Evolutionary conservation across 1,140 invertebrate genomes (phyloP), one percentile per base, ranked within the genome.

Genomic region (Parasteatoda tepidariorum): DNA sequence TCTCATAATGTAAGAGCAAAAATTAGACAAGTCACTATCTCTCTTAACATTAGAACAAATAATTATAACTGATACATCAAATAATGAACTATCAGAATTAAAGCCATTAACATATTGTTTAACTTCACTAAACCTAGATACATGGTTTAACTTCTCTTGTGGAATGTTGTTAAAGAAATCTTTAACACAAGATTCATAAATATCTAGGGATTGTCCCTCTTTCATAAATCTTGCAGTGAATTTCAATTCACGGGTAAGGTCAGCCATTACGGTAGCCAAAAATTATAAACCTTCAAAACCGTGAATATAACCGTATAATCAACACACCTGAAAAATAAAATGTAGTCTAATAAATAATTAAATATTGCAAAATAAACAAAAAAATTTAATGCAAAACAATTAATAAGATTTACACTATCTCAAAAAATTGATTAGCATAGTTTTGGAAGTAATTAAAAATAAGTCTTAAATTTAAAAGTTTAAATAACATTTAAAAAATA

Each of bases 201-300:
- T 9, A 7, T 34, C 5, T 13, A 28, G 7, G 34, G 18, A 30
- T 3, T 15, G 31, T 30, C 18, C 48, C 33, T 64, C 76, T n/a
- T 79, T 54, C 59, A 66, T 22, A 66, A 78, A 78, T 22, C 62
- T 28, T 41, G 66, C 74, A n/a, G 28, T 66, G 33, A 66, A 79
- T 68, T 68, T 79, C 9, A 68, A 54, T 66, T 41, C 31, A n/a
- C 57, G 0, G 24, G 7, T n/a, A 59, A 11, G n/a, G n/a, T n/a
- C n/a, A n/a, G n/a, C n/a, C n/a, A n/a, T n/a, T n/a, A n/a, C n/a
- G n/a, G n/a, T n/a, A n/a, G n/a, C n/a, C n/a, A n/a, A n/a, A n/a
- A n/a, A n/a, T n/a, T n/a, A n/a, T n/a, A n/a, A n/a, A n/a, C n/a
- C n/a, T n/a, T n/a, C n/a, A n/a, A n/a, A n/a, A n/a, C n/a, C n/a